These are phyloP conservation scores for Yponomeuta evonymella DNA, from an alignment of 2,888 invertebrate species.

Conservation along the genomic window DNA sequence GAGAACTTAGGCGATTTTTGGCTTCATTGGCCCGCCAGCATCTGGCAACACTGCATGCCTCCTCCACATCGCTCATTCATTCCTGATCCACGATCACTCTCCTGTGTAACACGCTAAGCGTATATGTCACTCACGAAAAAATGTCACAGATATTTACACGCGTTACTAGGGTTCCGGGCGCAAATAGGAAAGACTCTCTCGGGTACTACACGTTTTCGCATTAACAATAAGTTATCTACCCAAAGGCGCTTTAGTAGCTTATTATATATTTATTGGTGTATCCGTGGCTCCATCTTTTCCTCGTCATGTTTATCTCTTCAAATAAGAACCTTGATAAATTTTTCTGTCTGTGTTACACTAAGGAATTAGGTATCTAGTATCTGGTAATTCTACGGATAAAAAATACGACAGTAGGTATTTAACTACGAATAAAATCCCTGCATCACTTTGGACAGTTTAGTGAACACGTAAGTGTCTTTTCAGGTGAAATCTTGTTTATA, in stretches of 20 bases:
- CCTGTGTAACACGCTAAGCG: neutral
- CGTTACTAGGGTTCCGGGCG: neutral
- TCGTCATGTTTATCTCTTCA: neutral
- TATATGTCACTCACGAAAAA: constrained; percentile 4
- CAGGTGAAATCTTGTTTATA: neutral
- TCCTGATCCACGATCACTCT: constrained; percentile 6
- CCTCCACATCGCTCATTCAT: constrained; percentile 5
- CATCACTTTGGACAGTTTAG: no score
- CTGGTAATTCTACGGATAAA: no score
- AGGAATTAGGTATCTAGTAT: neutral
- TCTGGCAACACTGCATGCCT: no score
- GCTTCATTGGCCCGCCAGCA: no score
- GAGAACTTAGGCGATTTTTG: no score
- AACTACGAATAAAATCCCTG: no score
- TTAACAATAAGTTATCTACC: neutral
- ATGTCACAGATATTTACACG: neutral
- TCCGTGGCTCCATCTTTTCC: neutral
- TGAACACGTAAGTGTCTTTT: neutral
- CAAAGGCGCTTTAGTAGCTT: neutral
- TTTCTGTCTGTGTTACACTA: neutral
- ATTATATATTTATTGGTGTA: neutral
- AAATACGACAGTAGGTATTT: no score
- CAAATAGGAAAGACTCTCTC: neutral
- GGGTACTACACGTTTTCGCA: neutral
- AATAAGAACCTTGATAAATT: neutral